These are phyloP conservation scores for Cacatua alba DNA, from an alignment of 2,113 vertebrate species.

Conservation along the genomic window DNA sequence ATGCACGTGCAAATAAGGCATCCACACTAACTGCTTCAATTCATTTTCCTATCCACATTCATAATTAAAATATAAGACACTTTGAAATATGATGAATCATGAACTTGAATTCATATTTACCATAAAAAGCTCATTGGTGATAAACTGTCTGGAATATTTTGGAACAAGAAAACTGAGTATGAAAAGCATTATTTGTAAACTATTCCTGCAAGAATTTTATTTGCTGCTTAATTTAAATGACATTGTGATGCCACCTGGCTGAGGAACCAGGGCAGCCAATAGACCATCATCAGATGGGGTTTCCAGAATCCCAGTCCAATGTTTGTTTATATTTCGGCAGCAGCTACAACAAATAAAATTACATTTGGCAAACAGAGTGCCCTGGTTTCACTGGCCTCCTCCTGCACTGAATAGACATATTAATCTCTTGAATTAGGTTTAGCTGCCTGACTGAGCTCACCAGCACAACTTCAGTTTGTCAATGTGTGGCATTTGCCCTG, in stretches of 20 bases:
- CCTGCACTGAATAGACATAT: neutral
- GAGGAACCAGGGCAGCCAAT: neutral
- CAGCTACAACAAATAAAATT: neutral
- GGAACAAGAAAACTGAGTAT: neutral
- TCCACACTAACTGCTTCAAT: neutral
- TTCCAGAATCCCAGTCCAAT: neutral
- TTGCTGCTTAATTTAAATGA: neutral
- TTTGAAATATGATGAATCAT: neutral
- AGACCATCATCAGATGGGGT: neutral
- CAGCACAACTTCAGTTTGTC: neutral
- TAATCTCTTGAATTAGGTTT: neutral
- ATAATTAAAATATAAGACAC: neutral
- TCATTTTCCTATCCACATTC: neutral
- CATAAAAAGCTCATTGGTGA: neutral
- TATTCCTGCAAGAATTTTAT: neutral
- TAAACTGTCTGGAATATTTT: neutral
- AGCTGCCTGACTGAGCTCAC: neutral
- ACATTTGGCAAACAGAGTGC: neutral
- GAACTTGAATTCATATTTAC: neutral
- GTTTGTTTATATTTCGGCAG: neutral
- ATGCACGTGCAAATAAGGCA: neutral
- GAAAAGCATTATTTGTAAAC: neutral
- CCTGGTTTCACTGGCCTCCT: neutral
- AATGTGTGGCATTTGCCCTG: fast-evolving
- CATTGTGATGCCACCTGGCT: neutral